Evolutionary conservation across 2,113 vertebrate species (phyloP), one percentile per base, ranked within the genome.

Genomic region (Motacilla alba): DNA sequence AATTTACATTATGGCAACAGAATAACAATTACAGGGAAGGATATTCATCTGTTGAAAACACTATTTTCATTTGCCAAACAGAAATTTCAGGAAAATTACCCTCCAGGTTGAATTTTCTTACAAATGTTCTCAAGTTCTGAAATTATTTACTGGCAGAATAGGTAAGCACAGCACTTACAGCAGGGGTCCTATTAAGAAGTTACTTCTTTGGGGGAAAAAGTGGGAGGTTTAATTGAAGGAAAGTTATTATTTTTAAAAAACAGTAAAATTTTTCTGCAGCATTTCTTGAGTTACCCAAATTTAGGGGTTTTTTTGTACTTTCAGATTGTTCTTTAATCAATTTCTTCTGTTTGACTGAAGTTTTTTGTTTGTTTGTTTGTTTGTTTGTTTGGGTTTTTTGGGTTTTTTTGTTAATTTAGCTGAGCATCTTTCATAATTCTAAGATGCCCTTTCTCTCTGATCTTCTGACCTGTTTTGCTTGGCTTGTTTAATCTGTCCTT

Each of bases 61-160:
- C 59, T 78, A 3, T 92, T 89, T 95, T 90, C 60, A 5, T 86
- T 92, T 95, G 95, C 93, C 92, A 96, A 64, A 60, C 24, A 90
- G 86, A 96, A 95, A 94, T 95, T 96, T 92, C 22, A 87, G 79
- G 79, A 95, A 90, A 95, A 95, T 95, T 94, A 87, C 85, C 88
- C 88, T 89, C 62, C 73, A 92, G 90, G 73, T 78, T 95, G 83
- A 95, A 89, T 95, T 92, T 94, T 91, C 91, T 92, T 47, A 84
- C 53, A 81, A 56, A 87, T 64, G 56, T 78, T 96, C 73, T 91
- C 21, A 72, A 89, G 80, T 95, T 95, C 56, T 94, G 14, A 75
- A 91, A 63, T 92, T 91, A 84, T 87, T 96, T 94, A 75, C 56
- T 78, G 37, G 73, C n/a, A 13, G 89, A 79, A 63, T 76, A 89